Evolutionary conservation across 2,797 vertebrate species (phyloP).

Genomic region (Odontamblyopus lacepedii): DNA sequence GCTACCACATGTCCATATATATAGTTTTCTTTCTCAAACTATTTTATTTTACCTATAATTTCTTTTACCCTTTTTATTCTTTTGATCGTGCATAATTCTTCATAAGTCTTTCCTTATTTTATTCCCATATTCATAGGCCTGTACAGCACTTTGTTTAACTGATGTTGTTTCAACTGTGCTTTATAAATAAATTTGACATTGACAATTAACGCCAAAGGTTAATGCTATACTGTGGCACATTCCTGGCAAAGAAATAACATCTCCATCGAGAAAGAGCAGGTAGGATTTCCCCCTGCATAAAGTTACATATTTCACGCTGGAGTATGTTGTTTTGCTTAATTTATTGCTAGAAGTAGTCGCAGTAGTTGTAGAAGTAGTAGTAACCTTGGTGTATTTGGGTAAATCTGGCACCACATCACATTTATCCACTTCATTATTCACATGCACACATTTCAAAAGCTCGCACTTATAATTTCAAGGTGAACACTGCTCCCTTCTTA

Average conservation of each 20-base stretch:
- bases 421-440: conserved; percentile 3
- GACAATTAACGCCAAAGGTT: neutral
- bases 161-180: no score
- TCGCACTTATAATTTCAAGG: neutral
- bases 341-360: neutral
- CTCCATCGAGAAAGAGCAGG: neutral
- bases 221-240: neutral
- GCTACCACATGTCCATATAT: no score
- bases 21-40: no score
- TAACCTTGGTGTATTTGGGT: conserved; percentile 1
- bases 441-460: neutral
- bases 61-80: no score
- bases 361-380: neutral
- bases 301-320: neutral
- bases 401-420: neutral
- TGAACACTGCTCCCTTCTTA: neutral
- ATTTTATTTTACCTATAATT: no score
- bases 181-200: no score
- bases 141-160: no score
- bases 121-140: no score
- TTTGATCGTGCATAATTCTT: no score
- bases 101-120: no score
- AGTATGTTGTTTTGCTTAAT: neutral
- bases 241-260: neutral
- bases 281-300: neutral